phyloP scores from a whole-genome alignment of 2,113 vertebrate species.

The Notechis scutatus region DNA sequence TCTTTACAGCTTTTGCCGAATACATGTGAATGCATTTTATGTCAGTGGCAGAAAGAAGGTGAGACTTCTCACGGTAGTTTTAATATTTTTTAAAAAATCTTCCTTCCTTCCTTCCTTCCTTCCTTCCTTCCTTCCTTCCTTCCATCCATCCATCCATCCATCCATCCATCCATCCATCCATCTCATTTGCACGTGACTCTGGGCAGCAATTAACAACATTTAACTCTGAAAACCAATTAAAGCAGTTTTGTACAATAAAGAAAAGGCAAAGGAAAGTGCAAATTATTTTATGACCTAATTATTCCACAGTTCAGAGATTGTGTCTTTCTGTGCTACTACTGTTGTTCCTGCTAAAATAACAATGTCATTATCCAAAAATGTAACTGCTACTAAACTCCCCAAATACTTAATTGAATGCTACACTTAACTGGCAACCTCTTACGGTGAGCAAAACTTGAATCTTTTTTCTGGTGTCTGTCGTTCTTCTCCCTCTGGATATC shows the following conservation, averaged over 20 bases:
- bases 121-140: background rate
- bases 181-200: background rate
- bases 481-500: background rate
- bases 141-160: rapidly evolving
- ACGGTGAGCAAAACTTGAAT: background rate
- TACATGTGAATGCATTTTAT: background rate
- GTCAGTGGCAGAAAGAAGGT: background rate
- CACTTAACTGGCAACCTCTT: background rate
- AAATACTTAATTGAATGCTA: background rate
- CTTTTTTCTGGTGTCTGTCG: background rate
- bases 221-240: background rate
- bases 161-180: background rate
- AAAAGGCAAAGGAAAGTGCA: background rate
- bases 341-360: background rate
- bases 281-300: background rate
- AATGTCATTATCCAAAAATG: background rate
- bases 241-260: background rate
- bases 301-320: background rate
- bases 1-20: background rate
- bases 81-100: background rate
- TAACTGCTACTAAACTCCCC: background rate
- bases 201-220: background rate
- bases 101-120: background rate
- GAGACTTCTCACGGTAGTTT: background rate
- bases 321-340: background rate